Evolutionary conservation across 2,113 vertebrate genomes (phyloP).

Genomic region (Oryzias curvinotus): DNA sequence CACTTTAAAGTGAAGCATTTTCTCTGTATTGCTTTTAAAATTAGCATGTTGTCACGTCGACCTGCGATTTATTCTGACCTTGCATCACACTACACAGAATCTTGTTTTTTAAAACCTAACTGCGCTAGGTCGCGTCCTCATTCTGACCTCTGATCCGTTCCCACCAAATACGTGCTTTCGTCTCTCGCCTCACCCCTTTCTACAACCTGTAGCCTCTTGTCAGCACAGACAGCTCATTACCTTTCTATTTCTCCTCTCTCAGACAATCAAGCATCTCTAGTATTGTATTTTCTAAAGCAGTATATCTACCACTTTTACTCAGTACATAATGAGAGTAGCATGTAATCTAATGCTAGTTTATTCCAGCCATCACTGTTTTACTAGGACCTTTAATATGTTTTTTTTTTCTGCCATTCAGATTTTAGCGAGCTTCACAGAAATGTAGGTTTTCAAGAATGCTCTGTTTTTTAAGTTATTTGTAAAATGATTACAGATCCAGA

Average conservation of each 20-base stretch:
- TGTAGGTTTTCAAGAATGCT: constrained; percentile 22
- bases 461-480: constrained; percentile 24
- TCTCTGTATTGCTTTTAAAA: constrained; percentile 56
- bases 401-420: constrained; percentile 32
- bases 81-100: constrained; percentile 66
- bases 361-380: constrained; percentile 48
- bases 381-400: constrained; percentile 43
- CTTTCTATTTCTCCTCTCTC: constrained; percentile 61
- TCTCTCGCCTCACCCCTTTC: constrained; percentile 46
- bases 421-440: constrained; percentile 20
- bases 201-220: constrained; percentile 59
- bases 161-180: constrained; percentile 46
- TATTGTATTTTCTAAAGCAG: constrained; percentile 60
- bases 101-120: constrained; percentile 47
- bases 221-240: constrained; percentile 47
- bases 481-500: constrained; percentile 35
- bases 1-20: constrained; percentile 52
- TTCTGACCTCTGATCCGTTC: constrained; percentile 39
- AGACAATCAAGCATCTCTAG: constrained; percentile 72
- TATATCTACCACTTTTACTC: constrained; percentile 41
- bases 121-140: constrained; percentile 30
- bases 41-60: constrained; percentile 59
- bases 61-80: constrained; percentile 48
- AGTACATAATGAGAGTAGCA: constrained; percentile 50
- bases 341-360: constrained; percentile 45